Evolutionary conservation across 2,888 invertebrate species (phyloP).

Genomic region (Cryptocephalus primarius): DNA sequence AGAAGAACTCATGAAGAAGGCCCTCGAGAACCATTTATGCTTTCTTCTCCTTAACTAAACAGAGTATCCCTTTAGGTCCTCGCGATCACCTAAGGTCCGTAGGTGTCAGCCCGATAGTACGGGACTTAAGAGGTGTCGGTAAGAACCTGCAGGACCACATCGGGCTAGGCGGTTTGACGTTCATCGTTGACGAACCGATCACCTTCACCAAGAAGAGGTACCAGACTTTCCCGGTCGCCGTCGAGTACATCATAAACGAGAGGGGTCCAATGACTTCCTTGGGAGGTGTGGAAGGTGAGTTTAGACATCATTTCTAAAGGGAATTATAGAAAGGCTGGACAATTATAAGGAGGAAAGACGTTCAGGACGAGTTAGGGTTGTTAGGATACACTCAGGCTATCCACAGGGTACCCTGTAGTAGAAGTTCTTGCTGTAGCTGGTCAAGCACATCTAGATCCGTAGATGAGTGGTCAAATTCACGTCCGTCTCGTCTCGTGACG

Average conservation of each 20-base stretch:
- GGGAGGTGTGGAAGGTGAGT: constrained; percentile 67
- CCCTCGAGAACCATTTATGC: too few relatives aligned
- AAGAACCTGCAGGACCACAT: constrained; percentile 83
- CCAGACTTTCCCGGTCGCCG: constrained; percentile 62
- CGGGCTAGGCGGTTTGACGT: constrained; percentile 74
- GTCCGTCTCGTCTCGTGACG: too few relatives aligned
- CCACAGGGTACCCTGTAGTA: too few relatives aligned
- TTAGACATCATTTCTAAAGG: background rate
- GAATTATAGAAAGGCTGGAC: too few relatives aligned
- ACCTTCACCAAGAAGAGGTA: constrained; percentile 68
- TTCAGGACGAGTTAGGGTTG: too few relatives aligned
- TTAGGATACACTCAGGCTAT: too few relatives aligned
- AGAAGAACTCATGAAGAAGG: too few relatives aligned
- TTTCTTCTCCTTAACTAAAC: too few relatives aligned
- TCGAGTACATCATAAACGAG: constrained; percentile 73
- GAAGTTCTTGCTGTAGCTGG: too few relatives aligned
- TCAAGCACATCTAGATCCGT: too few relatives aligned
- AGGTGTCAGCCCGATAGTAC: constrained; percentile 56
- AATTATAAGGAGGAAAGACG: too few relatives aligned
- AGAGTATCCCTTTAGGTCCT: constrained; percentile 50
- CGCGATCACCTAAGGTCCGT: constrained; percentile 60
- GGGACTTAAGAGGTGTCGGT: constrained; percentile 62
- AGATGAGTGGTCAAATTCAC: too few relatives aligned
- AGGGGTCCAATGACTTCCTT: constrained; percentile 72
- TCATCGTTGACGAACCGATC: constrained; percentile 68